Conservation (phyloP, 2,797 vertebrate genomes). For the Distichodus sexfasciatus region DNA sequence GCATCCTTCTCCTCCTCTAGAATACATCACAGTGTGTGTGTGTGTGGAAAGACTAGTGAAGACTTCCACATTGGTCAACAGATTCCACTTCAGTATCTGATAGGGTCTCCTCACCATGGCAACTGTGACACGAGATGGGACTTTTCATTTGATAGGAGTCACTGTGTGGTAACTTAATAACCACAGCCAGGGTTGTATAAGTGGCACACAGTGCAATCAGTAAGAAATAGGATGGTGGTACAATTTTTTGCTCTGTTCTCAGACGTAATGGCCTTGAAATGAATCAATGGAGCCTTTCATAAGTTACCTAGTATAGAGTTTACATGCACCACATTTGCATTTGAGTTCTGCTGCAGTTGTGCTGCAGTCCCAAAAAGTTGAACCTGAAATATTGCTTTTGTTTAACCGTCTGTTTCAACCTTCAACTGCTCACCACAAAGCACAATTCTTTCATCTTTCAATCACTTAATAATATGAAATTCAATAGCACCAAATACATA, state of each 20-base stretch:
- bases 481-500: too few relatives aligned
- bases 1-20: neutral
- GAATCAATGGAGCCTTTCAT: too few relatives aligned
- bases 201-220: neutral
- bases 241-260: neutral
- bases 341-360: too few relatives aligned
- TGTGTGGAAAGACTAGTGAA: neutral
- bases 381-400: too few relatives aligned
- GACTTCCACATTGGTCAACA: constrained; percentile 5
- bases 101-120: constrained; percentile 39
- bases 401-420: too few relatives aligned
- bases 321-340: too few relatives aligned
- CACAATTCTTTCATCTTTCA: too few relatives aligned
- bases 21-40: neutral
- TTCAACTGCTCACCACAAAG: too few relatives aligned
- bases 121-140: constrained; percentile 46
- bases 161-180: constrained; percentile 62
- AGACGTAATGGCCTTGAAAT: too few relatives aligned
- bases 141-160: constrained; percentile 61
- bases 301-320: too few relatives aligned
- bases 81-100: constrained; percentile 25
- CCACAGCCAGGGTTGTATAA: constrained; percentile 7
- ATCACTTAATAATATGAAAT: too few relatives aligned
- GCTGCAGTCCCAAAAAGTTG: too few relatives aligned
- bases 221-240: neutral